These are phyloP conservation scores for Cerastoderma edule DNA, from an alignment of 2,888 invertebrate species.

Conservation along the genomic window DNA sequence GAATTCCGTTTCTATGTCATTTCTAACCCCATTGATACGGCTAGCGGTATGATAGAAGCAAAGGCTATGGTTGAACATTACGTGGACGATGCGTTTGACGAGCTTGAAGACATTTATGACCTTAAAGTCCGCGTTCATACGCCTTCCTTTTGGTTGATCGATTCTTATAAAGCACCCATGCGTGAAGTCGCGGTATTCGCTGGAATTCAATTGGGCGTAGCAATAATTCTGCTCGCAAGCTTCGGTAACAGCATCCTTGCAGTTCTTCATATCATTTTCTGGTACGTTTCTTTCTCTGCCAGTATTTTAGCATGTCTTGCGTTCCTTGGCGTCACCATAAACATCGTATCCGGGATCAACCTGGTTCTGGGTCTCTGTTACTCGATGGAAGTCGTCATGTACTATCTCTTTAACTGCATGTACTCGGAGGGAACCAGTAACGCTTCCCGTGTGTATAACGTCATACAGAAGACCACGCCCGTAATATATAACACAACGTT, in stretches of 20 bases:
- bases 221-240: conserved; percentile 10
- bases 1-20: conserved; percentile 44
- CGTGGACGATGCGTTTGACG: conserved; percentile 33
- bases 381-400: conserved; percentile 32
- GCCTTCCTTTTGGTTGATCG: conserved; percentile 41
- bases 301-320: conserved; percentile 33
- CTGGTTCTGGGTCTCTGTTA: conserved; percentile 28
- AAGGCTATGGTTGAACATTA: conserved; percentile 28
- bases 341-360: conserved; percentile 40
- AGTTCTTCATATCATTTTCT: conserved; percentile 30
- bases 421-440: conserved; percentile 30
- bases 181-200: conserved; percentile 39
- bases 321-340: conserved; percentile 37
- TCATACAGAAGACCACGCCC: conserved; percentile 39
- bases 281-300: conserved; percentile 31
- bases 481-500: conserved; percentile 44
- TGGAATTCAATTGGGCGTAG: conserved; percentile 30
- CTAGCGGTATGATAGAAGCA: conserved; percentile 33
- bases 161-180: conserved; percentile 41
- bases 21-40: conserved; percentile 26
- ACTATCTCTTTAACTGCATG: conserved; percentile 34
- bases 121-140: conserved; percentile 33
- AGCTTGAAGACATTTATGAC: conserved; percentile 34
- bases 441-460: conserved; percentile 30
- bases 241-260: conserved; percentile 24